These are phyloP conservation scores for Furcifer pardalis DNA, from an alignment of 2,797 vertebrate genomes.

Conservation along the genomic window DNA sequence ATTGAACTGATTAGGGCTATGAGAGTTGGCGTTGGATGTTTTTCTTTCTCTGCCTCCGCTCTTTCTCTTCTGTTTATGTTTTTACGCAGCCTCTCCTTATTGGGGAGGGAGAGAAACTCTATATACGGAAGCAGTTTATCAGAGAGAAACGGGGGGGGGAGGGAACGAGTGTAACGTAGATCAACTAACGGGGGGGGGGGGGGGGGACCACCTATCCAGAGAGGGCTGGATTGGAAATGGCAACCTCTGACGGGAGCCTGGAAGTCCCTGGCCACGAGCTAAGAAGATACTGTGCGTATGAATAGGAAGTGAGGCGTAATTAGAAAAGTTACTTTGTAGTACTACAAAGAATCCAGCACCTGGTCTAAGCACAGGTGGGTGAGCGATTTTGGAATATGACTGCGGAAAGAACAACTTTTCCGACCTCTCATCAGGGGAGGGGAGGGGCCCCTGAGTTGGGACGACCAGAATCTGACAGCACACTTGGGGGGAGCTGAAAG, in stretches of 20 bases:
- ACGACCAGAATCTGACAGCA: too few species aligned
- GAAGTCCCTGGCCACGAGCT: background rate
- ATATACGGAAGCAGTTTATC: conserved; percentile 60
- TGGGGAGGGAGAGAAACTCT: background rate
- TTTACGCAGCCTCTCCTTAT: conserved; percentile 37
- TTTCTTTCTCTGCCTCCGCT: conserved; percentile 41
- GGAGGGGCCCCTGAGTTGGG: too few species aligned
- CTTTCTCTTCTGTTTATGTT: conserved; percentile 38
- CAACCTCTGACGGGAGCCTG: background rate
- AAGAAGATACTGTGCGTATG: too few species aligned
- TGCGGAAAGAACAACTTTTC: too few species aligned
- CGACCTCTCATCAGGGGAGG: too few species aligned
- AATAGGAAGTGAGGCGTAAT: background rate
- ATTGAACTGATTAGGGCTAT: conserved; percentile 85
- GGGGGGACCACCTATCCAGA: too few species aligned
- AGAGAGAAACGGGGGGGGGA: conserved; percentile 55
- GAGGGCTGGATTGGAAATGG: background rate
- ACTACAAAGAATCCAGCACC: too few species aligned
- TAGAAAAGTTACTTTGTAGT: too few species aligned
- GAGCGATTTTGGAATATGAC: too few species aligned
- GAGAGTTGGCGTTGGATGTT: conserved; percentile 68
- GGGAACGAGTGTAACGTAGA: conserved; percentile 27
- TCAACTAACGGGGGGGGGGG: conserved; percentile 61
- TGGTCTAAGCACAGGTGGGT: too few species aligned
- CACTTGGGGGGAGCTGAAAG: too few species aligned